Percentiles rank a stretch among this genome's conserved stretches.
phyloP scores from a whole-genome alignment of 2,888 invertebrate genomes.

The Ophioninae sp. region DNA sequence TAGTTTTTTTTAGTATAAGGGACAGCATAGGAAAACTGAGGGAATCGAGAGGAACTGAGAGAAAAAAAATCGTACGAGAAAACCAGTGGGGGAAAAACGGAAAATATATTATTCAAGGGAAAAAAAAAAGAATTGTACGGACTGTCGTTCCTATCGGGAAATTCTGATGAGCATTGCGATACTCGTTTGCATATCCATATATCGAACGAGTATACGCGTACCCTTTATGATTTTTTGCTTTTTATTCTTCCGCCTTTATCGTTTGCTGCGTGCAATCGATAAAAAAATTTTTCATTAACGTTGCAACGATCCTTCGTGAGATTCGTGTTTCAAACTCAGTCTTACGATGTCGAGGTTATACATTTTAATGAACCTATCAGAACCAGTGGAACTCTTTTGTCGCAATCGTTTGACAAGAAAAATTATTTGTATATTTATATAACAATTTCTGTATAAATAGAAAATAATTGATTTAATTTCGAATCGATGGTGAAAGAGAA shows the following conservation, averaged over 20 bases:
- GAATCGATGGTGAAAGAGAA: background rate
- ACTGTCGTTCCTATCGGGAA: conserved; percentile 19
- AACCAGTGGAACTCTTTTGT: background rate
- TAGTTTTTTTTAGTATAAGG: background rate
- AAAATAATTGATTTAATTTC: background rate
- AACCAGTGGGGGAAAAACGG: background rate
- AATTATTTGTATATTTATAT: background rate
- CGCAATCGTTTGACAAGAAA: conserved; percentile 6
- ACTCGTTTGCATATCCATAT: conserved; percentile 44
- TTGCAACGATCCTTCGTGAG: background rate
- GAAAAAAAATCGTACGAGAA: background rate
- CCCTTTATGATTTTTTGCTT: background rate
- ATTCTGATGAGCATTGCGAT: conserved; percentile 27
- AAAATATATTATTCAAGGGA: conserved; percentile 41
- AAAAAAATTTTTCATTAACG: conserved; percentile 1
- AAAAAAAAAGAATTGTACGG: conserved; percentile 4
- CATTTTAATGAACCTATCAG: conserved; percentile 34
- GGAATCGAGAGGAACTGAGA: background rate
- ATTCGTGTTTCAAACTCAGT: background rate
- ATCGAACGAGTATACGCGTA: conserved; percentile 14
- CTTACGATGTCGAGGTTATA: conserved; percentile 7
- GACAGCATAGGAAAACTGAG: background rate
- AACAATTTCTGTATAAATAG: background rate
- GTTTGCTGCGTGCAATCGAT: background rate
- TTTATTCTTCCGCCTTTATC: background rate